A percentile compares a stretch with the other conserved stretches of the same genome.
Conservation (phyloP, 2,797 vertebrate genomes). For the Melanotaenia nigrans region DNA sequence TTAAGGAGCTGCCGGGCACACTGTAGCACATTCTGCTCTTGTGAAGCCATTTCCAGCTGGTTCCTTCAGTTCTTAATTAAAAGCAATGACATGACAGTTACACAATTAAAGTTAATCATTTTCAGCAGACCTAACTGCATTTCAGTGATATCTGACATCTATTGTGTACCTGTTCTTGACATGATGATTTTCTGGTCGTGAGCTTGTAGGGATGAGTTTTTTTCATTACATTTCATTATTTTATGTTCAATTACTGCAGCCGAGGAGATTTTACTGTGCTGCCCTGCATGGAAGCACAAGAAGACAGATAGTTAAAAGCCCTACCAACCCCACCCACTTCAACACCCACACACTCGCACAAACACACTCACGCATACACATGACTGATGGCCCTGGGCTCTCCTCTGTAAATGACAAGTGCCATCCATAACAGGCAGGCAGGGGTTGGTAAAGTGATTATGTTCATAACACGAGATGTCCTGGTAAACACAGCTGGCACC, state of each 20-base stretch:
- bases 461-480: slow-evolving; percentile 71
- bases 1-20: background rate
- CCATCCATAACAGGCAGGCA: slow-evolving; percentile 78
- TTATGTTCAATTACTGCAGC: slow-evolving; percentile 35
- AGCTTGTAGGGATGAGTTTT: background rate
- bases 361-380: slow-evolving; percentile 37
- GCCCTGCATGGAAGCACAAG: slow-evolving; percentile 16
- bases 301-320: slow-evolving; percentile 35
- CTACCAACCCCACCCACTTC: slow-evolving; percentile 3
- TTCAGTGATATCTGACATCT: background rate
- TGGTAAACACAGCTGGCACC: slow-evolving; percentile 80
- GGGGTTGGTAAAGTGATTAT: slow-evolving; percentile 80
- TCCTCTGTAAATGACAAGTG: slow-evolving; percentile 78
- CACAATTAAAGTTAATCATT: slow-evolving; percentile 1
- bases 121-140: background rate
- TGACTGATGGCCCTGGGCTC: slow-evolving; percentile 75
- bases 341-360: slow-evolving; percentile 33
- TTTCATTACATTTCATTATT: background rate
- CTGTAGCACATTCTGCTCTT: background rate
- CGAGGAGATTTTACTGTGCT: slow-evolving; percentile 28
- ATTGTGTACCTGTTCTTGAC: slow-evolving; percentile 1
- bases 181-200: background rate
- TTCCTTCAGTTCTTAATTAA: background rate
- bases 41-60: slow-evolving; percentile 1
- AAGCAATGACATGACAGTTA: background rate